These are phyloP conservation scores for Lissocephala sabroskyi DNA, from an alignment of 2,888 invertebrate genomes.

Conservation along the genomic window DNA sequence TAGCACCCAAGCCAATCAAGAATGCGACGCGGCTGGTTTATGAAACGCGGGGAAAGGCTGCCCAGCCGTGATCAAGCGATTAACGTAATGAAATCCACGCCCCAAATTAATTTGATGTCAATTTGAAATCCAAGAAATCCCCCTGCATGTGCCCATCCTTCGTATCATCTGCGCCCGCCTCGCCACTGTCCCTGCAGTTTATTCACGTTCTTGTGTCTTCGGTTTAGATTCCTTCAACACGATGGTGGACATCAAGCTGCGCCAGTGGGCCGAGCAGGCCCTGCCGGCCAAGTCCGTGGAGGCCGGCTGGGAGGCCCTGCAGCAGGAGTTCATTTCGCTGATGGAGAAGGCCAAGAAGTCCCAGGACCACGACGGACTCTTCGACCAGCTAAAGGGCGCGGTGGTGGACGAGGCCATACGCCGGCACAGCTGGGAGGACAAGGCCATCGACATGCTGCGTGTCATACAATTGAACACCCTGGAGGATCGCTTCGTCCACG, in stretches of 20 bases:
- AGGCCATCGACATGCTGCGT: slow-evolving; percentile 89
- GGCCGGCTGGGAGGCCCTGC: slow-evolving; percentile 87
- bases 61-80: neutral
- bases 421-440: slow-evolving; percentile 94
- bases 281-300: slow-evolving; percentile 90
- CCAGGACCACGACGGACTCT: slow-evolving; percentile 88
- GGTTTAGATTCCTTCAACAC: slow-evolving; percentile 85
- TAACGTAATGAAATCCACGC: too few species aligned
- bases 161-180: too few species aligned
- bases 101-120: neutral
- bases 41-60: neutral
- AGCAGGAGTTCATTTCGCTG: slow-evolving; percentile 81
- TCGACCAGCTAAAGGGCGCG: slow-evolving; percentile 88
- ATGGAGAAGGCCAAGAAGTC: slow-evolving; percentile 78
- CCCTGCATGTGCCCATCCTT: too few species aligned
- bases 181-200: neutral
- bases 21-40: too few species aligned
- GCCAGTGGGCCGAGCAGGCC: slow-evolving; percentile 95
- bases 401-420: slow-evolving; percentile 91
- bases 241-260: slow-evolving; percentile 92
- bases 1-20: too few species aligned
- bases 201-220: too few species aligned
- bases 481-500: slow-evolving; percentile 89
- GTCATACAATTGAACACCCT: slow-evolving; percentile 96
- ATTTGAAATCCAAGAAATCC: neutral